Evolutionary conservation across 2,888 invertebrate genomes (phyloP).

Genomic region (Spilosoma lubricipeda): DNA sequence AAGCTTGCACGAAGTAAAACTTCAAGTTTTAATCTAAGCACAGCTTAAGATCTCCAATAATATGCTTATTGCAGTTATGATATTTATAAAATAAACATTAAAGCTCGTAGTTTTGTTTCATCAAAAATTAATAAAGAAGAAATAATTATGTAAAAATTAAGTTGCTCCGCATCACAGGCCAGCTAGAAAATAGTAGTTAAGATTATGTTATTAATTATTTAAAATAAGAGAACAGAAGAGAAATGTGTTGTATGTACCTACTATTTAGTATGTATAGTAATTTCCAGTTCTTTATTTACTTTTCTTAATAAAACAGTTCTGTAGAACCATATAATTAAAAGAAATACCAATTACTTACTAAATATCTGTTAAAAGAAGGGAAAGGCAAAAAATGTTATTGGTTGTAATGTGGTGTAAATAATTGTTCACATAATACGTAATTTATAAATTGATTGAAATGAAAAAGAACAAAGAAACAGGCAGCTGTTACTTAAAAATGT

Average conservation of each 20-base stretch:
- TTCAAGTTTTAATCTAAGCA: not conserved
- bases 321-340: not conserved
- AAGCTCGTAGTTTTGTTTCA: not conserved
- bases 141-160: not conserved
- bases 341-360: not conserved
- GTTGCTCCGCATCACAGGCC: not conserved
- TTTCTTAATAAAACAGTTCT: not conserved
- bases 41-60: not conserved
- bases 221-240: constrained; percentile 9
- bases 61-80: not conserved
- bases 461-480: too few species aligned
- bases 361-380: not conserved
- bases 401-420: not conserved
- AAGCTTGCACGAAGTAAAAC: not conserved
- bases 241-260: constrained; percentile 11
- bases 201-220: not conserved
- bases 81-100: not conserved
- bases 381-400: not conserved
- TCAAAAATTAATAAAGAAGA: not conserved
- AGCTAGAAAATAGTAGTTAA: not conserved
- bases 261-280: not conserved
- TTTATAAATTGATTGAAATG: too few species aligned
- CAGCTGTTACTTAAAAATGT: too few species aligned
- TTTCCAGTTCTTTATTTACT: not conserved
- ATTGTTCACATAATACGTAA: not conserved